Evolutionary conservation across 2,888 invertebrate species (phyloP), one percentile per base, ranked within the genome.

Genomic region (Rotaria sp.): DNA sequence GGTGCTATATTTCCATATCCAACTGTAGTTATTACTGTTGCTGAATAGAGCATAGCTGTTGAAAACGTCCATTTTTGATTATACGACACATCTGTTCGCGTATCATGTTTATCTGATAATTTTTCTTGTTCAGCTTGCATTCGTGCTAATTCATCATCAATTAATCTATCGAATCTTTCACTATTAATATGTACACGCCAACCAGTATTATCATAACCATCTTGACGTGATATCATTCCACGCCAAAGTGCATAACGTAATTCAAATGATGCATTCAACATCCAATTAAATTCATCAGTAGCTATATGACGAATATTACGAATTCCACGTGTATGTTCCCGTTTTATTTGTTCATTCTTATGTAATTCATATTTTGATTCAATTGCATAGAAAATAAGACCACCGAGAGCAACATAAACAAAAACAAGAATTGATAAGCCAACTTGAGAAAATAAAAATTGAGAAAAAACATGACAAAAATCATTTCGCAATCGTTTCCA

Each of bases 1-100:
- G 87, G 87, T 45, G 87, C 85, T n/a, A 87, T 87, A 55, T 87
- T 87, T 35, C 87, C 87, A 45, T 87, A 87, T 13, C 87, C 87
- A 21, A 87, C 87, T 26, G 87, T 87, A 21, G 87, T 87, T 48
- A 87, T 87, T 1, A 87, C 87, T 10, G 87, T 87, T 52, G 87
- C 84, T 35, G 87, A 87, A 57, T 87, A 87, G 15, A 87, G 67
- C 74, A 87, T 48, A 5, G 87, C 85, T 21, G 85, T 84, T 26
- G 85, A 75, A 85, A 80, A 87, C 13, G 80, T 86, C 87, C 87
- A 87, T 45, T 85, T 84, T 80, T 80, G 80, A 45, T 80, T 80
- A n/a, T 41, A 80, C 24, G 41, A 8, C n/a, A 24, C 11, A 26
- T 80, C 80, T 30, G 67, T 38, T 30, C 67, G 35, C 21, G 67